Evolutionary conservation across 1,140 invertebrate genomes (phyloP), one percentile per base, ranked within the genome.

Genomic region (Brachionus sp.): DNA sequence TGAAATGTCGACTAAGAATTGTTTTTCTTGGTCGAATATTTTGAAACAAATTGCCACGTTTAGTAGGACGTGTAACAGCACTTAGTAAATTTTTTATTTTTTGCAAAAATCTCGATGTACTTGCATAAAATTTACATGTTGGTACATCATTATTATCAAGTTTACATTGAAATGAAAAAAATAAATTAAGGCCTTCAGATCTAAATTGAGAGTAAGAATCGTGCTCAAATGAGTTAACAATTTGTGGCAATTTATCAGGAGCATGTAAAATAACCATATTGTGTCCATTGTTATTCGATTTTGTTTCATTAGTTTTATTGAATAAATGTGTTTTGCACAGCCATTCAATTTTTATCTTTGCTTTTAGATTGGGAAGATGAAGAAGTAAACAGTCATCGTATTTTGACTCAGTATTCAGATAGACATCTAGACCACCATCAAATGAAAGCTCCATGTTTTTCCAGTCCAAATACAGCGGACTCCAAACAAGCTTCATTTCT

Each of bases 401-500:
- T 88, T 98, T 98, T 66, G 95, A 98, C 0, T 96, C 96, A 0
- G 97, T 98, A 83, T 96, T 91, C 2, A 97, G 95, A 86, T 93
- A 97, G 66, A 97, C 91, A 86, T 93, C 91, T 33, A 97, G 89
- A 87, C 95, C 93, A 10, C 95, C 94, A 86, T 94, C 93, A 86
- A 95, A 93, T 50, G 94, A 91, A 84, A 95, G 92, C 13, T 93
- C 93, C 88, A 89, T 62, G 89, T 95, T 96, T 0, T 95, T 96
- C 95, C 96, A 98, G 86, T 98, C 95, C 85, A 98, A 92, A 19
- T 94, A 93, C 0, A 97, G 91, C 85, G 95, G 92, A 6, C 92
- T 93, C 95, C 97, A 99, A 94, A 19, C 98, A 90, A 88, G 88
- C 88, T 98, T 97, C 95, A 99, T 98, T 89, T 98, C 94, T 88